Evolutionary conservation across 2,888 invertebrate genomes (phyloP), one percentile per base, ranked within the genome.

Genomic region (Blomia tropicalis): DNA sequence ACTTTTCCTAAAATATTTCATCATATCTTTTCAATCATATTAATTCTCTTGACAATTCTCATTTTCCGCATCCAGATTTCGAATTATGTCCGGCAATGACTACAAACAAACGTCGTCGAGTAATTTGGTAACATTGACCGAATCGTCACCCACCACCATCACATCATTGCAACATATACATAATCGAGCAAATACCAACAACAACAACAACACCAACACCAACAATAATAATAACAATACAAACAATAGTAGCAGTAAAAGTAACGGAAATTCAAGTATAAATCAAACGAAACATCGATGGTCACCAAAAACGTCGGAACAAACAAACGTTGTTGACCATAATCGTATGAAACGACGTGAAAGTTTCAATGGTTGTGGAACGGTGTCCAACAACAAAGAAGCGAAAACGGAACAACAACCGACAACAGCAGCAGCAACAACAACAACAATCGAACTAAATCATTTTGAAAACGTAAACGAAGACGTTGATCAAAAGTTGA

Each of bases 61-160:
- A 11, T 27, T 19, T n/a, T 25, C 27, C 22, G 7, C 51, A 7
- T 27, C 7, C n/a, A 47, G 51, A 47, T 27, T 47, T 22, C 51
- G 27, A 47, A 27, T 27, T 47, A 47, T 47, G 51, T 47, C 51
- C 51, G 51, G 51, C 7, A 47, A 47, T 47, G 51, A 47, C 51
- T n/a, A 25, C 7, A 7, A 47, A 7, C 5, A 22, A 47, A 14
- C n/a, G 51, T n/a, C 7, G 14, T 27, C 51, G 7, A 11, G 7
- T 14, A 47, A 47, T 27, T 27, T 47, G 51, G 51, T 47, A 27
- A 47, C 51, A n/a, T 27, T 47, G 51, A 47, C 51, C 51, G 7
- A 7, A 14, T 47, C 51, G 7, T 47, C 51, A 14, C 22, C 51
- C 23, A 7, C 51, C 27, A 11, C 51, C n/a, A n/a, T n/a, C 41